Conservation (phyloP, 1,140 invertebrate species). For the Zaprionus inermis region DNA sequence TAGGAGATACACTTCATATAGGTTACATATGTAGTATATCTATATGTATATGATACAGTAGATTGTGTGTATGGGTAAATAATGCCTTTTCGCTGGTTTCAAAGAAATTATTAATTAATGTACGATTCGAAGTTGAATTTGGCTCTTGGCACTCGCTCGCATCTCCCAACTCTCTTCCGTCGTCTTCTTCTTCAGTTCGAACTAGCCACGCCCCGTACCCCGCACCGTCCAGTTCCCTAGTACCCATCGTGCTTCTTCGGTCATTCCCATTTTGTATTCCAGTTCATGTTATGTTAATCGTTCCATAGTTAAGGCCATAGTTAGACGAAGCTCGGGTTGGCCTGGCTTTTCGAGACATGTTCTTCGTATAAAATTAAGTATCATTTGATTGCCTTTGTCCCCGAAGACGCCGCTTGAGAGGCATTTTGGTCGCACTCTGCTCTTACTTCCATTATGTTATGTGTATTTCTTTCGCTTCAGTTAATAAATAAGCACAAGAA, state of each 20-base stretch:
- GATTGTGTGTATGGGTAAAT: slow-evolving; percentile 44
- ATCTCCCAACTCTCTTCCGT: not conserved
- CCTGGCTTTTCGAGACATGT: slow-evolving; percentile 61
- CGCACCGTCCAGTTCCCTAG: not conserved
- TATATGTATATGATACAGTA: not conserved
- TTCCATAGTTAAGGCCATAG: slow-evolving; percentile 29
- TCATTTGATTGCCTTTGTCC: slow-evolving; percentile 70
- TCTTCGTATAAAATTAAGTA: slow-evolving; percentile 79
- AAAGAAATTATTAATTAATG: slow-evolving; percentile 78
- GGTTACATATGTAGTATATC: not conserved
- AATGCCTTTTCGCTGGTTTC: slow-evolving; percentile 69
- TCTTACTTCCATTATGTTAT: slow-evolving; percentile 64
- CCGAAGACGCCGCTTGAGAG: slow-evolving; percentile 41
- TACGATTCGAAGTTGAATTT: slow-evolving; percentile 36
- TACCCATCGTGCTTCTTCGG: slow-evolving; percentile 40
- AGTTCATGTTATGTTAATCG: slow-evolving; percentile 80
- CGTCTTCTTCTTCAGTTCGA: slow-evolving; percentile 8
- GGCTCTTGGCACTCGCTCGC: slow-evolving; percentile 18
- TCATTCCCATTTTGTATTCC: slow-evolving; percentile 72
- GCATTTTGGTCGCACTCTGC: slow-evolving; percentile 60
- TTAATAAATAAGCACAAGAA: slow-evolving; percentile 60
- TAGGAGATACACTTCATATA: slow-evolving; percentile 5
- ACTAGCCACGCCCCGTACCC: not conserved
- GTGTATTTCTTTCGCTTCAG: slow-evolving; percentile 57
- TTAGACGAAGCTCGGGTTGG: slow-evolving; percentile 24